Evolutionary conservation across 1,140 invertebrate species (phyloP).

Genomic region (Papilio aristodemus): DNA sequence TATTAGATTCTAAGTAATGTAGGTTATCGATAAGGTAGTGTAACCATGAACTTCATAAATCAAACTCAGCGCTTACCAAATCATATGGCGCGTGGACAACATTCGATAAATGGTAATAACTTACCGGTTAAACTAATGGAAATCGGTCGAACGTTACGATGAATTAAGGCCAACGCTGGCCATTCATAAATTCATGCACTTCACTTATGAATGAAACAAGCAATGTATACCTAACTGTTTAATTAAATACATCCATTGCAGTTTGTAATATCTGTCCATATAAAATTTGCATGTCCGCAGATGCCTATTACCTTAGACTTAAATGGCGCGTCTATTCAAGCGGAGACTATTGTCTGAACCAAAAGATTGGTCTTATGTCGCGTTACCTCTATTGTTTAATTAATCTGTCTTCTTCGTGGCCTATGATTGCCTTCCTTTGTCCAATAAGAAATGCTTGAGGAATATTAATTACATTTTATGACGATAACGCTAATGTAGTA

Average conservation of each 20-base stretch:
- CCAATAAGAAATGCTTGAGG: not conserved
- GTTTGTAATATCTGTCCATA: constrained; percentile 56
- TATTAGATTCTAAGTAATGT: not conserved
- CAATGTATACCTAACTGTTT: constrained; percentile 55
- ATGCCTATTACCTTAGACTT: constrained; percentile 13
- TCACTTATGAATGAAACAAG: constrained; percentile 75
- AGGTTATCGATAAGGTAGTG: not conserved
- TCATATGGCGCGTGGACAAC: constrained; percentile 57
- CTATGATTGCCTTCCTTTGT: constrained; percentile 29
- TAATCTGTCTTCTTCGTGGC: not conserved
- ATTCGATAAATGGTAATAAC: constrained; percentile 72
- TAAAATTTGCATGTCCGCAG: constrained; percentile 62
- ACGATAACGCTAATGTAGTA: not conserved
- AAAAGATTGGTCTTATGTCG: constrained; percentile 25
- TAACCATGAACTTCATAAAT: constrained; percentile 61
- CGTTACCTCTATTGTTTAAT: constrained; percentile 31
- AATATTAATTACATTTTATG: not conserved
- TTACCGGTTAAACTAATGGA: constrained; percentile 68
- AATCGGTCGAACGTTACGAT: constrained; percentile 61
- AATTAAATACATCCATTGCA: constrained; percentile 65
- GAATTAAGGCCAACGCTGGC: constrained; percentile 64
- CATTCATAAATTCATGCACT: constrained; percentile 72
- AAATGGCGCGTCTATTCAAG: constrained; percentile 28
- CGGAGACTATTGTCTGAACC: constrained; percentile 14
- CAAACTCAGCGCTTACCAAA: constrained; percentile 64